Conservation (phyloP, 2,888 invertebrate genomes). For the Oscheius sp. region DNA sequence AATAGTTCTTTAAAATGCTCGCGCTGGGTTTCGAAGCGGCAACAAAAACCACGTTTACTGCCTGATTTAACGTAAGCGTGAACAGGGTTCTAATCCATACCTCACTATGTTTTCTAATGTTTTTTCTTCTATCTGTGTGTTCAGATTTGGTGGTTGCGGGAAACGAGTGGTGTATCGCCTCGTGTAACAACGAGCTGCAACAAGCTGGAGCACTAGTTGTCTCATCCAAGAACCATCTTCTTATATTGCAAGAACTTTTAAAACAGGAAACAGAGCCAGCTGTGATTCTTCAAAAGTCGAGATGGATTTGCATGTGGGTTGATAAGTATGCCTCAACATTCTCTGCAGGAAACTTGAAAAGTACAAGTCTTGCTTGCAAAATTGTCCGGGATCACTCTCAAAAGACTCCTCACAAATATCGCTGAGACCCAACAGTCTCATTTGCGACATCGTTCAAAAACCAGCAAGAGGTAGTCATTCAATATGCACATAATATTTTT, state of each 20-base stretch:
- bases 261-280: neutral
- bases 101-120: too few relatives aligned
- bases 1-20: too few relatives aligned
- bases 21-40: too few relatives aligned
- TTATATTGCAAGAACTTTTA: constrained; percentile 4
- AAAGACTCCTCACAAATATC: neutral
- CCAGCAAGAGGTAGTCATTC: constrained; percentile 2
- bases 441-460: constrained; percentile 5
- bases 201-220: neutral
- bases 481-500: neutral
- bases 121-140: neutral
- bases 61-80: too few relatives aligned
- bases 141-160: constrained; percentile 16
- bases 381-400: constrained; percentile 1
- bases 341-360: neutral
- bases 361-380: constrained; percentile 5
- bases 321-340: neutral
- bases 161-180: constrained; percentile 21
- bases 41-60: too few relatives aligned
- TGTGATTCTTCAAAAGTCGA: constrained; percentile 20
- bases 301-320: constrained; percentile 23
- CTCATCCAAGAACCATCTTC: constrained; percentile 4
- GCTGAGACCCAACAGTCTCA: constrained; percentile 6
- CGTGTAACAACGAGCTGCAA: neutral
- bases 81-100: too few relatives aligned